Percentiles rank a stretch among this genome's conserved stretches.
Evolutionary conservation across 2,113 vertebrate genomes (phyloP).

Genomic region (Terrapene triunguis): DNA sequence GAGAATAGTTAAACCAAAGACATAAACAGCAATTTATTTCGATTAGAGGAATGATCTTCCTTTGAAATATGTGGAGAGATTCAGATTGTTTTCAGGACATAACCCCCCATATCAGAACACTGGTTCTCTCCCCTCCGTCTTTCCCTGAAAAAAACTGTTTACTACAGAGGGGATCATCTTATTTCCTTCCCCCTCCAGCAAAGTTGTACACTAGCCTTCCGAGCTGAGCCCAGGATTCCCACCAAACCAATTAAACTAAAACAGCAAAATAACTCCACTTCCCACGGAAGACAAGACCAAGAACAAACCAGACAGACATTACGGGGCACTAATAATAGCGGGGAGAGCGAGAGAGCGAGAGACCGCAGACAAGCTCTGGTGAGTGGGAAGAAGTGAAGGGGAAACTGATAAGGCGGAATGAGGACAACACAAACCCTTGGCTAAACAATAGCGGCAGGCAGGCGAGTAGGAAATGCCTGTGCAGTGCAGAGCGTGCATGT

Average conservation of each 20-base stretch:
- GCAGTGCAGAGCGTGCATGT: slow-evolving; percentile 43
- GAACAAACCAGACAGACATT: slow-evolving; percentile 12
- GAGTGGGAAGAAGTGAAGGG: not conserved
- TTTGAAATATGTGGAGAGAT: not conserved
- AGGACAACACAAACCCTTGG: not conserved
- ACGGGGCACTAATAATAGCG: not conserved
- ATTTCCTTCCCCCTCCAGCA: not conserved
- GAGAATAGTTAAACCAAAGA: not conserved
- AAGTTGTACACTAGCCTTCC: slow-evolving; percentile 39
- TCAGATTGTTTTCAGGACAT: not conserved
- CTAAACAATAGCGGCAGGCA: slow-evolving; percentile 20
- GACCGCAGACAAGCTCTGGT: not conserved
- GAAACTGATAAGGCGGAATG: not conserved
- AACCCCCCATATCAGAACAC: not conserved
- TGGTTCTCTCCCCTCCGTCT: not conserved
- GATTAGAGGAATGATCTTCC: not conserved
- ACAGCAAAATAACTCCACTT: slow-evolving; percentile 11
- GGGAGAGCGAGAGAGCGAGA: not conserved
- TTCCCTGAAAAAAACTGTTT: not conserved
- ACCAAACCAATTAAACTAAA: slow-evolving; percentile 4
- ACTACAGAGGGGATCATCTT: too few species aligned
- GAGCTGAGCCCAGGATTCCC: slow-evolving; percentile 28
- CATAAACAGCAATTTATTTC: not conserved
- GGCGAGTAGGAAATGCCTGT: slow-evolving; percentile 54
- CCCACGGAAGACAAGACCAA: not conserved